Conservation (phyloP, 2,113 vertebrate genomes). For the Anhinga rufa region DNA sequence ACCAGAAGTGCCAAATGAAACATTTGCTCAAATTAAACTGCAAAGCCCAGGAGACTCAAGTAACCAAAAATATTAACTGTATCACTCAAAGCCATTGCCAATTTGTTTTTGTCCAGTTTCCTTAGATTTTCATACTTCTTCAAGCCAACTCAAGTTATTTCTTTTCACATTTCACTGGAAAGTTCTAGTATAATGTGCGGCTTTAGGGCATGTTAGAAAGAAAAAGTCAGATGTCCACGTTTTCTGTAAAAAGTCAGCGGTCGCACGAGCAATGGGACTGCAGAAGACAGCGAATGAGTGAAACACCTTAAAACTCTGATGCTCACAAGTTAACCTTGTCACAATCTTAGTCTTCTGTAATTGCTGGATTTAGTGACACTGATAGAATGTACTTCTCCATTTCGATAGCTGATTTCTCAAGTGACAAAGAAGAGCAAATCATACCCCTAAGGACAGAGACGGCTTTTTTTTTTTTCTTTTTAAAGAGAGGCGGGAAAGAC, state of each 20-base stretch:
- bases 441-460: not conserved
- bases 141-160: not conserved
- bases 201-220: not conserved
- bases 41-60: conserved; percentile 34
- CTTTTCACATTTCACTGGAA: not conserved
- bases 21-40: conserved; percentile 58
- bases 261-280: not conserved
- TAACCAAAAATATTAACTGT: conserved; percentile 8
- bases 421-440: not conserved
- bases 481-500: not conserved
- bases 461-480: not conserved
- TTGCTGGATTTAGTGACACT: not conserved
- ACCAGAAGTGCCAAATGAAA: conserved; percentile 65
- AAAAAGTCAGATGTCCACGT: not conserved
- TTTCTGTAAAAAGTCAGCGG: not conserved
- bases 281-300: not conserved
- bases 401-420: not conserved
- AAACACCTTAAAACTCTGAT: not conserved
- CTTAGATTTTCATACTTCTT: not conserved
- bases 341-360: not conserved
- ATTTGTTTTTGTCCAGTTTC: not conserved
- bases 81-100: conserved; percentile 4
- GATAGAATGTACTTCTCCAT: not conserved
- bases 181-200: not conserved
- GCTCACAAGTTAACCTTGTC: not conserved